Percentiles rank a stretch among this genome's conserved stretches.
phyloP scores from a whole-genome alignment of 2,113 vertebrate genomes.

The Larimichthys polyactis region DNA sequence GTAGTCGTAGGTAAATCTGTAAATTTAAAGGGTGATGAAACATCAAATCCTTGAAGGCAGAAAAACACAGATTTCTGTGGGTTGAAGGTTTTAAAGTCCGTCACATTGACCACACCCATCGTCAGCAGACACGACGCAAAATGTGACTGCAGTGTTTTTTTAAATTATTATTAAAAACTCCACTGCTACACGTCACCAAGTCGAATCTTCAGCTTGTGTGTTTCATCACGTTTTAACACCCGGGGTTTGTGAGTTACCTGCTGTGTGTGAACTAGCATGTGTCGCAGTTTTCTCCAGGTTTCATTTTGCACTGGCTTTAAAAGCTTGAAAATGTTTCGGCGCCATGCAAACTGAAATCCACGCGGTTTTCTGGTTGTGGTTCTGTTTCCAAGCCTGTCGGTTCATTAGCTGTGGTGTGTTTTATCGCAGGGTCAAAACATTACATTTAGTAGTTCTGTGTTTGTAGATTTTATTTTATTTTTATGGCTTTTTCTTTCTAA shows the following conservation, averaged over 20 bases:
- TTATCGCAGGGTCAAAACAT: neutral
- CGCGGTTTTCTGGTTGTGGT: slow-evolving; percentile 36
- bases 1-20: neutral
- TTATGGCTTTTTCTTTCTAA: slow-evolving; percentile 30
- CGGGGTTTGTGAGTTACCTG: neutral
- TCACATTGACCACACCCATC: neutral
- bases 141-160: neutral
- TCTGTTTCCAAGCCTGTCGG: slow-evolving; percentile 10
- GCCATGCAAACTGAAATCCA: slow-evolving; percentile 58
- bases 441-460: slow-evolving; percentile 19
- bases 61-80: neutral
- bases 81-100: slow-evolving; percentile 3
- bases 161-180: neutral
- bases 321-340: slow-evolving; percentile 31
- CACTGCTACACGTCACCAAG: neutral
- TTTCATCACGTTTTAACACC: neutral
- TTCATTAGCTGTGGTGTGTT: slow-evolving; percentile 32
- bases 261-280: slow-evolving; percentile 51
- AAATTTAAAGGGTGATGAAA: neutral
- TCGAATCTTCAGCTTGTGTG: neutral
- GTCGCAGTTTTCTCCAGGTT: slow-evolving; percentile 33
- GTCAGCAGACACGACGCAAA: neutral
- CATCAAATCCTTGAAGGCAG: neutral
- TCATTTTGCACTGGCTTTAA: slow-evolving; percentile 48
- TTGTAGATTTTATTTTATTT: slow-evolving; percentile 12